Conservation (phyloP, 2,113 vertebrate genomes). For the Halichoerus grypus region DNA sequence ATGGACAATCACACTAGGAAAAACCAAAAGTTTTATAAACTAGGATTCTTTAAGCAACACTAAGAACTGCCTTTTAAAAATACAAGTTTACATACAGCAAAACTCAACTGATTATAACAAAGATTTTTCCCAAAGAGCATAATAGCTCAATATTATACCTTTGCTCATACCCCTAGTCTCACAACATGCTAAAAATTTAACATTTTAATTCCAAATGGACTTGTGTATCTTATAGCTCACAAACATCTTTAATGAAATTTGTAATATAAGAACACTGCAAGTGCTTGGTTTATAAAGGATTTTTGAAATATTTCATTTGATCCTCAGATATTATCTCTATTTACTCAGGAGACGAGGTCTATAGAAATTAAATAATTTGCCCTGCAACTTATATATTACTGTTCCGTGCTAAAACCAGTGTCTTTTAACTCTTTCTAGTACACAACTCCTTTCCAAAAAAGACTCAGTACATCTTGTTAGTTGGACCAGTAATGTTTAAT, state of each 20-base stretch:
- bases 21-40: slow-evolving; percentile 31
- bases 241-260: slow-evolving; percentile 50
- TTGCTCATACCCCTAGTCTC: background rate
- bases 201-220: slow-evolving; percentile 48
- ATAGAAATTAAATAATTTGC: slow-evolving; percentile 41
- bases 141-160: background rate
- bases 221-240: background rate
- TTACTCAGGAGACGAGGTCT: slow-evolving; percentile 28
- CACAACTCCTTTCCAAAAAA: slow-evolving; percentile 47
- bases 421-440: slow-evolving; percentile 33
- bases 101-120: background rate
- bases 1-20: background rate
- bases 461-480: background rate
- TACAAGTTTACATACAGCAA: background rate
- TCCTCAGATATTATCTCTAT: slow-evolving; percentile 12
- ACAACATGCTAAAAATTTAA: slow-evolving; percentile 37
- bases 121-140: background rate
- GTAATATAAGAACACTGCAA: slow-evolving; percentile 11
- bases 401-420: background rate
- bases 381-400: background rate
- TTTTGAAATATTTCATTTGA: slow-evolving; percentile 62
- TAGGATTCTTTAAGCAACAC: background rate
- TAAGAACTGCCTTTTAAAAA: slow-evolving; percentile 41
- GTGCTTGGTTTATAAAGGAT: background rate
- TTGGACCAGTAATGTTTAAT: background rate